A percentile compares a stretch with the other conserved stretches of the same genome.
Evolutionary conservation across 2,888 invertebrate species (phyloP).

Genomic region (Xylota segnis): DNA sequence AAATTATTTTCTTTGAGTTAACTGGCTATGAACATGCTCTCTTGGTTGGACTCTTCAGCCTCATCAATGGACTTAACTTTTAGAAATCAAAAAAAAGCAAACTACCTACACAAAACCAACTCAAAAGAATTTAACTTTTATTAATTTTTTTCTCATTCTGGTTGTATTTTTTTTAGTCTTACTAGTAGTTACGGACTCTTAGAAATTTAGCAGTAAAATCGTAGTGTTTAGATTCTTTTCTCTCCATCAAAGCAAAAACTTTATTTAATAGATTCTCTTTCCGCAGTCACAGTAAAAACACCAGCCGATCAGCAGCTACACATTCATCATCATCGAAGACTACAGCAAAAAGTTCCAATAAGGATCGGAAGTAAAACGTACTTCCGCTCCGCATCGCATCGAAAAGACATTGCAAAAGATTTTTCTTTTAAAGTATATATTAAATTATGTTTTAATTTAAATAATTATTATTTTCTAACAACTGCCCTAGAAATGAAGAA

Average conservation of each 20-base stretch:
- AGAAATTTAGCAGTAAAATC: slow-evolving; percentile 24
- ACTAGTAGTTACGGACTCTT: slow-evolving; percentile 29
- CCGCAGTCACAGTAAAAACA: slow-evolving; percentile 63
- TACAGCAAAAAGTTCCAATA: slow-evolving; percentile 62
- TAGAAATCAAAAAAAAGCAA: no score
- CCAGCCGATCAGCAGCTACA: slow-evolving; percentile 38
- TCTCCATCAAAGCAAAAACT: background rate
- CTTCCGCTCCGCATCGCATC: slow-evolving; percentile 9
- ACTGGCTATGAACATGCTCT: slow-evolving; percentile 76
- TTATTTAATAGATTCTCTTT: background rate
- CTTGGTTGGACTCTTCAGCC: slow-evolving; percentile 58
- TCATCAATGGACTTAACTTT: slow-evolving; percentile 57
- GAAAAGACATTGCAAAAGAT: slow-evolving; percentile 8
- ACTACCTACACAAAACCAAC: slow-evolving; percentile 15
- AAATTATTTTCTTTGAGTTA: slow-evolving; percentile 28
- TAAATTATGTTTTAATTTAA: slow-evolving; percentile 10
- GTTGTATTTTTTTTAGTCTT: slow-evolving; percentile 38
- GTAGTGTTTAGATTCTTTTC: slow-evolving; percentile 21
- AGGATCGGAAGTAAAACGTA: slow-evolving; percentile 50
- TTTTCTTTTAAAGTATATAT: background rate
- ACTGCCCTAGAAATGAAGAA: slow-evolving; percentile 14
- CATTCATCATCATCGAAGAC: slow-evolving; percentile 59
- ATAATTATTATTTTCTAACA: slow-evolving; percentile 6
- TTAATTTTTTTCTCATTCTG: slow-evolving; percentile 25
- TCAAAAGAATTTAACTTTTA: slow-evolving; percentile 21